Percentiles rank a stretch among this genome's conserved stretches.
Conservation (phyloP, 2,113 vertebrate genomes). For the Benitochromis conjunctus region DNA sequence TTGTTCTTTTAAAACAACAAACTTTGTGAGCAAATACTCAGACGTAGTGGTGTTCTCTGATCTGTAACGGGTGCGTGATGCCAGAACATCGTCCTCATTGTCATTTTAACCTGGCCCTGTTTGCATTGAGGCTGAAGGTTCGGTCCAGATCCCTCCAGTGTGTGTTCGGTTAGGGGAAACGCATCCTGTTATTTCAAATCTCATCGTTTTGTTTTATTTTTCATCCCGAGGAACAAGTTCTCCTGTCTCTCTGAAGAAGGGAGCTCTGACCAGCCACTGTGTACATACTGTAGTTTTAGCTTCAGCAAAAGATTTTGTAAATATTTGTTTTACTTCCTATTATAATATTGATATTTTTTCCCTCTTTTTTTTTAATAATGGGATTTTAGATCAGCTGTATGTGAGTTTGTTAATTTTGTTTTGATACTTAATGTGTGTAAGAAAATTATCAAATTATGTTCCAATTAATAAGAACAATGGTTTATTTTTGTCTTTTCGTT, state of each 20-base stretch:
- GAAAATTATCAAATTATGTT: slow-evolving; percentile 32
- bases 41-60: background rate
- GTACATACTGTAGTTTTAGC: slow-evolving; percentile 49
- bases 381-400: slow-evolving; percentile 55
- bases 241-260: slow-evolving; percentile 32
- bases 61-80: background rate
- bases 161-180: background rate
- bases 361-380: slow-evolving; percentile 48
- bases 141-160: background rate
- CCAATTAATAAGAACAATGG: slow-evolving; percentile 42
- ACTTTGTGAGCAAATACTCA: background rate
- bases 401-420: slow-evolving; percentile 49
- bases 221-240: slow-evolving; percentile 46
- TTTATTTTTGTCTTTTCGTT: slow-evolving; percentile 42
- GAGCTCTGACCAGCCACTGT: slow-evolving; percentile 22
- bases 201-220: background rate
- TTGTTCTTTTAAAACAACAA: background rate
- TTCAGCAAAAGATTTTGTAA: slow-evolving; percentile 48
- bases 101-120: background rate
- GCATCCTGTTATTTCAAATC: slow-evolving; percentile 23
- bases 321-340: slow-evolving; percentile 54
- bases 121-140: background rate
- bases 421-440: slow-evolving; percentile 46
- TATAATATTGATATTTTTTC: slow-evolving; percentile 58
- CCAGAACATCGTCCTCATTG: background rate